phyloP scores from a whole-genome alignment of 2,888 invertebrate species.

The Listrodromus nycthemerus region DNA sequence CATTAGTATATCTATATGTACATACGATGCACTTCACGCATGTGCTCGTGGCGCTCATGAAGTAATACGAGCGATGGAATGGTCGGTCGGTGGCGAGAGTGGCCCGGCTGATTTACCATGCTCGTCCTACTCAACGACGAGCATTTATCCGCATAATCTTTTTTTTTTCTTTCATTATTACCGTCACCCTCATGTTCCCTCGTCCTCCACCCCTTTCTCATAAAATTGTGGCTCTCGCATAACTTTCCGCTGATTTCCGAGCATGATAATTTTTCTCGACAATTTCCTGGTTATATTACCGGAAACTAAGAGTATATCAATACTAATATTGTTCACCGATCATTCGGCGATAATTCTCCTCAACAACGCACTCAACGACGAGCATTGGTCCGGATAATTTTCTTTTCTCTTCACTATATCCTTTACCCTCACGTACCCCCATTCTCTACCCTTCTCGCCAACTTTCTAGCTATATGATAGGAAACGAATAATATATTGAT shows the following conservation, averaged over 20 bases:
- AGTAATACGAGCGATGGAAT: conserved; percentile 37
- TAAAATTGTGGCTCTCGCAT: conserved; percentile 4
- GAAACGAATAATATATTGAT: background rate
- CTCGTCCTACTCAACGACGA: conserved; percentile 29
- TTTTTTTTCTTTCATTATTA: conserved; percentile 12
- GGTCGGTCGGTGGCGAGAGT: conserved; percentile 23
- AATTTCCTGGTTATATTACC: background rate
- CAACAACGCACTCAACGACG: conserved; percentile 18
- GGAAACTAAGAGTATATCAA: no score
- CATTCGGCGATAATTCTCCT: background rate
- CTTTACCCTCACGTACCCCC: conserved; percentile 3
- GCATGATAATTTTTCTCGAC: background rate
- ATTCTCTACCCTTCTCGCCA: background rate
- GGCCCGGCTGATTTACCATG: conserved; percentile 17
- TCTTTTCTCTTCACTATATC: conserved; percentile 15
- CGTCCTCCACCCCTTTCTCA: conserved; percentile 13
- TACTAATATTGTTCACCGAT: background rate
- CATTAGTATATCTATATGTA: conserved; percentile 23
- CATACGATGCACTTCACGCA: conserved; percentile 21
- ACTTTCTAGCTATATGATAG: background rate
- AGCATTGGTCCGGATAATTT: conserved; percentile 31
- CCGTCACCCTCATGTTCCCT: conserved; percentile 5
- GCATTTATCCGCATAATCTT: conserved; percentile 34
- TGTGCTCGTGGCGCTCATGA: conserved; percentile 32
- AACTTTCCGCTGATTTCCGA: conserved; percentile 3